Conservation (phyloP, 2,113 vertebrate species). For the Gasterosteus aculeatus region DNA sequence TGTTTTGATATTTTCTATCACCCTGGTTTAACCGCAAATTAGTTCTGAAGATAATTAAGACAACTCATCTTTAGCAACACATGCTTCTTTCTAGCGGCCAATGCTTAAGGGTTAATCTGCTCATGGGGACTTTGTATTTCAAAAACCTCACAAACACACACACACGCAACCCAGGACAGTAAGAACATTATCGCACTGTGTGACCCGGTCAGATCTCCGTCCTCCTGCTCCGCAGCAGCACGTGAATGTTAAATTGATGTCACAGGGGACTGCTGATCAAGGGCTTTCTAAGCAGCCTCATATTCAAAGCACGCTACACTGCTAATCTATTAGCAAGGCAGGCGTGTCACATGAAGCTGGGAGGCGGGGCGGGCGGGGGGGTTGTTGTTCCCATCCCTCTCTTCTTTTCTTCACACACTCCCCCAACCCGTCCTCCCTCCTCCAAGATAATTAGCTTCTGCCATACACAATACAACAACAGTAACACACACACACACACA, state of each 20-base stretch:
- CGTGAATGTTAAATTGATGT: constrained; percentile 80
- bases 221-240: constrained; percentile 56
- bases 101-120: constrained; percentile 23
- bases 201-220: constrained; percentile 58
- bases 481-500: constrained; percentile 30
- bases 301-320: constrained; percentile 61
- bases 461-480: constrained; percentile 34
- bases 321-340: constrained; percentile 67
- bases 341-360: constrained; percentile 33
- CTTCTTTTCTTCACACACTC: constrained; percentile 32
- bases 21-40: background rate
- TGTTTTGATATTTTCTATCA: constrained; percentile 13
- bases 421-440: constrained; percentile 31
- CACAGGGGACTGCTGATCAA: constrained; percentile 76
- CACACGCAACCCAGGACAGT: constrained; percentile 4
- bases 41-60: constrained; percentile 22
- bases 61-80: background rate
- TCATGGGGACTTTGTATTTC: constrained; percentile 17
- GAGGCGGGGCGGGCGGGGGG: background rate
- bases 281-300: constrained; percentile 60
- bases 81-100: constrained; percentile 9
- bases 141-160: constrained; percentile 10
- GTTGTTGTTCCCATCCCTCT: constrained; percentile 43
- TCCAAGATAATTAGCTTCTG: constrained; percentile 68
- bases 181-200: constrained; percentile 48